Percentiles rank a stretch among this genome's conserved stretches.
These are phyloP conservation scores for Neuroterus valhalla DNA, from an alignment of 1,140 invertebrate genomes.

Conservation along the genomic window DNA sequence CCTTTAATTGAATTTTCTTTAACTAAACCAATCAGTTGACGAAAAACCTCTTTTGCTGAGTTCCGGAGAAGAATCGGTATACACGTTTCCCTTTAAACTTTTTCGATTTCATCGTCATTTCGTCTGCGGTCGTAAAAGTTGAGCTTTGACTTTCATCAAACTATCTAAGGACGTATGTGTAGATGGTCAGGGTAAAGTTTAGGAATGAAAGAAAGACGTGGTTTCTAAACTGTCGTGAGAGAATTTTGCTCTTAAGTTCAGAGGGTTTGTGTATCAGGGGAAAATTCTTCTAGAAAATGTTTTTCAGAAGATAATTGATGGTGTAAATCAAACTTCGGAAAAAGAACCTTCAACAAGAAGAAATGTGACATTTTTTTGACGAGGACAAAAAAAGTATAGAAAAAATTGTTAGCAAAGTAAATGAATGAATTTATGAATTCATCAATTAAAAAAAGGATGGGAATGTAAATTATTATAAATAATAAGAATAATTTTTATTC, in stretches of 20 bases:
- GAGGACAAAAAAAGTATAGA: neutral
- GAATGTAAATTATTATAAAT: too few relatives aligned
- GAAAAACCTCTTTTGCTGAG: neutral
- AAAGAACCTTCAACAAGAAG: neutral
- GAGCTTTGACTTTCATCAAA: slow-evolving; percentile 14
- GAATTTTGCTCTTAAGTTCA: neutral
- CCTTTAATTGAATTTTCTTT: too few relatives aligned
- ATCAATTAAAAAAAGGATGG: too few relatives aligned
- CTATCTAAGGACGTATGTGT: slow-evolving; percentile 6
- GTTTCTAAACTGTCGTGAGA: neutral
- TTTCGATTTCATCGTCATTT: slow-evolving; percentile 21
- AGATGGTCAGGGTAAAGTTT: slow-evolving; percentile 4
- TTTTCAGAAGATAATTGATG: neutral
- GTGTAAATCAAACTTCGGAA: neutral
- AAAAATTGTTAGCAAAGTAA: too few relatives aligned
- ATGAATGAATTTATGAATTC: too few relatives aligned
- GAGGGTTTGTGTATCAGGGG: slow-evolving; percentile 5
- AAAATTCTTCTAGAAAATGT: neutral
- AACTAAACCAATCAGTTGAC: neutral
- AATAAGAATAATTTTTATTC: too few relatives aligned
- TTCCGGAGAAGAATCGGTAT: neutral
- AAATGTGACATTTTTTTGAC: neutral
- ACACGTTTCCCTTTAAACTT: slow-evolving; percentile 13
- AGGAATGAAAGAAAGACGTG: slow-evolving; percentile 19
- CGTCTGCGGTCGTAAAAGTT: slow-evolving; percentile 8